A percentile compares a stretch with the other conserved stretches of the same genome.
phyloP scores from a whole-genome alignment of 2,888 invertebrate species.

The Orchesellides sinensis region DNA sequence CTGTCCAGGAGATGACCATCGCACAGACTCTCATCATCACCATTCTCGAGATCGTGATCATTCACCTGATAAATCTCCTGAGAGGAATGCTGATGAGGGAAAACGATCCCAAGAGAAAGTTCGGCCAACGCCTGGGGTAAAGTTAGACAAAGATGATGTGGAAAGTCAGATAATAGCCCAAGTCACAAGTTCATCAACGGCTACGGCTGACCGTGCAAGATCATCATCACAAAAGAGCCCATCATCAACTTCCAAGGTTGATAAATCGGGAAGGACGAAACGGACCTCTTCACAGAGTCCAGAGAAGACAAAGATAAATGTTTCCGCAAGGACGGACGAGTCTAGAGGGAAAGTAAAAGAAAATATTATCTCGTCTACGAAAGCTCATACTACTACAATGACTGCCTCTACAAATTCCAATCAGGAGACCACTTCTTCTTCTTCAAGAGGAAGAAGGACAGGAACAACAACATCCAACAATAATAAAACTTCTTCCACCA shows the following conservation, averaged over 20 bases:
- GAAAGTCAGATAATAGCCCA: constrained; percentile 65
- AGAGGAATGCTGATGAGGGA: constrained; percentile 52
- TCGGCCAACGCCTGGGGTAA: constrained; percentile 4
- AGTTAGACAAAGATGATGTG: constrained; percentile 29
- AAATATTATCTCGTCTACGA: constrained; percentile 33
- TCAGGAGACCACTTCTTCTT: constrained; percentile 14
- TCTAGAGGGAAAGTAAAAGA: constrained; percentile 22
- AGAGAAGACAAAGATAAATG: constrained; percentile 52
- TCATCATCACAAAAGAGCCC: constrained; percentile 28
- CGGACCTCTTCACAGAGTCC: constrained; percentile 46
- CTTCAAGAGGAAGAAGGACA: constrained; percentile 48
- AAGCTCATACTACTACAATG: background rate
- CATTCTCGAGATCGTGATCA: background rate
- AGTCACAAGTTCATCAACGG: background rate
- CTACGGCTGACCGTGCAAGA: constrained; percentile 17
- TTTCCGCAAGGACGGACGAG: constrained; percentile 36
- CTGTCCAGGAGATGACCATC: constrained; percentile 68
- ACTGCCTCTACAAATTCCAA: constrained; percentile 22
- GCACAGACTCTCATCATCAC: constrained; percentile 31
- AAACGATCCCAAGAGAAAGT: constrained; percentile 49
- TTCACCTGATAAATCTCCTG: constrained; percentile 45
- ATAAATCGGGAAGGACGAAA: constrained; percentile 52
- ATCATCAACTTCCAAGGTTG: constrained; percentile 20
- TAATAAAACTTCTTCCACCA: background rate
- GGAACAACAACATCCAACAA: constrained; percentile 36